Evolutionary conservation across 2,113 vertebrate genomes (phyloP).

Genomic region (Rhinolophus sinicus): DNA sequence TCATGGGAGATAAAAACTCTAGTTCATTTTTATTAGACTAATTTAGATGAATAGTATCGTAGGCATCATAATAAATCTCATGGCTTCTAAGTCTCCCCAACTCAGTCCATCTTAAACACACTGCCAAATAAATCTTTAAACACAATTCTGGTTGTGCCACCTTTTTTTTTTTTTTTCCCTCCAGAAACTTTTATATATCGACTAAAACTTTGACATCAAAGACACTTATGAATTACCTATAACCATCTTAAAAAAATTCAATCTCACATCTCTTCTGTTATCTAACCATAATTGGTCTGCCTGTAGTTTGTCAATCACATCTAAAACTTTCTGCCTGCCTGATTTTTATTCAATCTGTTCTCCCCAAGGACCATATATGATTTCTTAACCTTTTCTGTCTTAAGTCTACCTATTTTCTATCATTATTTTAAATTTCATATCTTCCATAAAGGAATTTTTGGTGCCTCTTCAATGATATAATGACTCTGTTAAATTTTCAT

Average conservation of each 20-base stretch:
- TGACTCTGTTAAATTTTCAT: background rate
- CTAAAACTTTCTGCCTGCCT: background rate
- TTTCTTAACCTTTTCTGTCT: background rate
- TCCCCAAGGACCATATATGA: background rate
- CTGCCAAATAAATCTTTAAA: background rate
- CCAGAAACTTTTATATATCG: background rate
- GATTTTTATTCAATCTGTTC: background rate
- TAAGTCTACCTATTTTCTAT: background rate
- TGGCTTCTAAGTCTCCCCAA: background rate
- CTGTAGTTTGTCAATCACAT: background rate
- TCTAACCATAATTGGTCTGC: background rate
- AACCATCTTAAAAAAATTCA: background rate
- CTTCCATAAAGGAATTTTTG: background rate
- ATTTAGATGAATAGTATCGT: background rate
- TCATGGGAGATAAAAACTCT: background rate
- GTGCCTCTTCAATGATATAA: background rate
- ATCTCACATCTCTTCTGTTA: background rate
- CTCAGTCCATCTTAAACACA: background rate
- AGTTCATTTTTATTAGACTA: background rate
- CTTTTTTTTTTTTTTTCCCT: background rate
- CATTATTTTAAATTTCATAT: background rate
- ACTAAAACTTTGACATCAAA: background rate
- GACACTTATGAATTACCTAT: background rate
- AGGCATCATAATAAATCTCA: background rate
- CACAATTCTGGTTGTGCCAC: background rate